Conservation (phyloP, 2,797 vertebrate genomes). For the Lutra lutra region DNA sequence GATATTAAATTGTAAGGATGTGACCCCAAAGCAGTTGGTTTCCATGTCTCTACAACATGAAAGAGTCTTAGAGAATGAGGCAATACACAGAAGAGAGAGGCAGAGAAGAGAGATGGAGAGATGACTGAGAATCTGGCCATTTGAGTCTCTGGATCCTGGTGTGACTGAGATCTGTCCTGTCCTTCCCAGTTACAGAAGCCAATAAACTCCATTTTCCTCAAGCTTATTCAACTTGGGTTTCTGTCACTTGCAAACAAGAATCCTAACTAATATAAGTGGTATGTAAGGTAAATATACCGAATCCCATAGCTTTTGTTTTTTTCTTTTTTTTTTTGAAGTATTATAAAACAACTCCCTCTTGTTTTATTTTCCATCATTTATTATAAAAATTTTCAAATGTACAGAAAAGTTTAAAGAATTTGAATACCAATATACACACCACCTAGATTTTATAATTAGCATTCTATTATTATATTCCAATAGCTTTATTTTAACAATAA, state of each 20-base stretch:
- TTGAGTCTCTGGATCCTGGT: background rate
- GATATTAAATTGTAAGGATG: conserved; percentile 17
- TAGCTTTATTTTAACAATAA: conserved; percentile 36
- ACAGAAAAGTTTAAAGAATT: conserved; percentile 25
- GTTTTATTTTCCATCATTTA: conserved; percentile 51
- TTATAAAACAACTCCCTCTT: background rate
- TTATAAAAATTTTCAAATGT: background rate
- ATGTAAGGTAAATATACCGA: conserved; percentile 2
- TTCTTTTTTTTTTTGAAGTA: background rate
- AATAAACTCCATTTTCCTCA: background rate
- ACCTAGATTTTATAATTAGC: conserved; percentile 30
- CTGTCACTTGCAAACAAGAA: conserved; percentile 38
- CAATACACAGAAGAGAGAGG: background rate
- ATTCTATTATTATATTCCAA: conserved; percentile 49
- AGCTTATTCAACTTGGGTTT: background rate
- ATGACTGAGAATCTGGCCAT: background rate
- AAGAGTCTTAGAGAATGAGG: conserved; percentile 47
- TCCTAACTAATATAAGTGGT: background rate
- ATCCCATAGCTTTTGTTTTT: background rate
- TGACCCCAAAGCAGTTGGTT: background rate
- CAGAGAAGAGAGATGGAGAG: background rate
- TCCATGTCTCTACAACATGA: background rate
- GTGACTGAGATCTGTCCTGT: background rate
- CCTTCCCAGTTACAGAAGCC: background rate
- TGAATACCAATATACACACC: background rate